Evolutionary conservation across 2,888 invertebrate species (phyloP), one percentile per base, ranked within the genome.

Genomic region (Megamerina dolium): DNA sequence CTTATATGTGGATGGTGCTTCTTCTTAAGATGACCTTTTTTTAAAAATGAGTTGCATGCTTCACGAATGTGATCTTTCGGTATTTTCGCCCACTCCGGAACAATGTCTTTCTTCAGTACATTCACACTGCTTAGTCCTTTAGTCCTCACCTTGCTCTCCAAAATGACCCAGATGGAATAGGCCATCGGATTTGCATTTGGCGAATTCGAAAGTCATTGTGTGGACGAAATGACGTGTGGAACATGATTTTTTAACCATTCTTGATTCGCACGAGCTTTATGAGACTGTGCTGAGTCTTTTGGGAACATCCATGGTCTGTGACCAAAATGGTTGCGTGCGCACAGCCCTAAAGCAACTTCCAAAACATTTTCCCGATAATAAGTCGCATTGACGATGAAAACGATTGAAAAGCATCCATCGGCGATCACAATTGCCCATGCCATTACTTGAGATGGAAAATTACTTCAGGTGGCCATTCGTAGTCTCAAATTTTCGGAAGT

Each of bases 141-240:
- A 19, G 18, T 34, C n/a, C 18, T 17, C 19, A 34, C 34, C 40
- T 39, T 46, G 10, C 27, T 20, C 32, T 49, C 37, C 33, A 41
- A 41, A 26, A 40, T 41, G 21, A 21, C 34, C 21, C 32, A 40
- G 29, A 45, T 30, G 23, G 35, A 41, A 39, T 26, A 48, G 21
- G 45, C 39, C 38, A 41, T 17, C 32, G 45, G 39, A 35, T 44
- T 45, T 19, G 37, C 27, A 37, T 43, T 37, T 19, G 46, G 46
- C 6, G 39, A 43, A 27, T 36, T 41, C 17, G 41, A 27, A 12
- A 36, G 41, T 31, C 41, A 48, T 34, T 41, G n/a, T n/a, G n/a
- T n/a, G n/a, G n/a, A n/a, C n/a, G n/a, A n/a, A n/a, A n/a, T n/a
- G n/a, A n/a, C n/a, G n/a, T n/a, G n/a, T n/a, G n/a, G n/a, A n/a